Evolutionary conservation across 1,140 invertebrate genomes (phyloP), one percentile per base, ranked within the genome.

Genomic region (Saxidomus purpurata): DNA sequence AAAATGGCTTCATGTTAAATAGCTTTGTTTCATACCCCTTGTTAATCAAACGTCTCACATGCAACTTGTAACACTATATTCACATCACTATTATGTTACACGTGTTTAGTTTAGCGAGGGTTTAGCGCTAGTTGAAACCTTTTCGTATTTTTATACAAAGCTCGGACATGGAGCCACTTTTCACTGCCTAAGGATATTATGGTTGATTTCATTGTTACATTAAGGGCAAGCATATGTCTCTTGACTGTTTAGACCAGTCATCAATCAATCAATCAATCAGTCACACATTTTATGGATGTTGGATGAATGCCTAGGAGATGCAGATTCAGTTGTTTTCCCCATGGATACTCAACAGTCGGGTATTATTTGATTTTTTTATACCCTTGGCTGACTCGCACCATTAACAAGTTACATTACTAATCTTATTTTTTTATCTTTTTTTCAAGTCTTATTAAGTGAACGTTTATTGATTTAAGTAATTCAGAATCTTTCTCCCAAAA

Each of bases 161-260:
- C 76, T 79, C 49, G 25, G 36, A 52, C 31, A 55, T 79, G 76
- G 76, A 79, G 76, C 76, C 49, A 79, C 22, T 55, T 55, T 79
- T 79, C 76, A 52, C 76, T 52, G 11, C 22, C 9, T 47, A 25
- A 17, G n/a, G 25, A 28, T n/a, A n/a, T 15, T n/a, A 79, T 38
- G 15, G 15, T 19, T 71, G 67, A 71, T 71, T 28, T 36, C 11
- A 38, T 67, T 17, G 28, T 40, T 22, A 31, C 2, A 55, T 49
- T 9, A 74, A 36, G 47, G 47, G 76, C 31, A 79, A n/a, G 47
- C 49, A 52, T n/a, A 55, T 49, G 31, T 79, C 76, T 52, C 49
- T 9, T 9, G 25, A 28, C 8, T 25, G 1, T 2, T 28, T 63
- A n/a, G 59, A 63, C 25, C 25, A 28, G 19, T 4, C 52, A 43